Evolutionary conservation across 2,888 invertebrate species (phyloP), one percentile per base, ranked within the genome.

Genomic region (Rhogogaster chlorosoma): DNA sequence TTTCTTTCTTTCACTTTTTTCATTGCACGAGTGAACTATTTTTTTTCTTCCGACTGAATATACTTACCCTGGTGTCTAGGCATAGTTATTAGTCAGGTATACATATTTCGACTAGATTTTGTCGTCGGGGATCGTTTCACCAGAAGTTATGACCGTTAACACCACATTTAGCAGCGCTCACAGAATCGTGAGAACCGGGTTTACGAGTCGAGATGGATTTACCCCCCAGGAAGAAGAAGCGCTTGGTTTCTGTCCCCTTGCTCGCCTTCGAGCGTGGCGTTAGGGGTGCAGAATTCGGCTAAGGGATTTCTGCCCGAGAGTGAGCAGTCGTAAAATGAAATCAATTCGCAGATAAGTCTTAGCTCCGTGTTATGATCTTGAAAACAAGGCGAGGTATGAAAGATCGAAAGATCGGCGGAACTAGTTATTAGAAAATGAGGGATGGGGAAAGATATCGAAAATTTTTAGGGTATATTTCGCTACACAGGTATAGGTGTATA

Each of bases 321-420:
- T 80, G 85, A 53, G 29, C 53, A 86, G 85, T 89, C 89, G 89
- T 89, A 88, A 89, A 89, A 89, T 75, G 88, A 87, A 89, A 89
- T 89, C 89, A 89, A 89, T 89, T 89, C 88, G 29, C 84, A 15
- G 36, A 64, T 42, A 80, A 61, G 4, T 57, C 38, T 18, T 67
- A 78, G 85, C 75, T 38, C 70, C 82, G 78, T 84, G 85, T 89
- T 89, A 86, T 82, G 83, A 80, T 78, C 70, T 84, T 86, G 86
- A 85, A 88, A 87, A 84, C 82, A 32, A 26, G 26, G 83, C 71
- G 78, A 84, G 70, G 36, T 85, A 71, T 42, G 73, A 70, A 86
- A 12, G 45, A 84, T 67, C 67, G 84, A 83, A 9, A 26, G 45
- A 26, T 53, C 53, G 0, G 53, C n/a, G 53, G n/a, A 75, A 67